These are phyloP conservation scores for Forficula auricularia DNA, from an alignment of 1,140 invertebrate species.

Conservation along the genomic window DNA sequence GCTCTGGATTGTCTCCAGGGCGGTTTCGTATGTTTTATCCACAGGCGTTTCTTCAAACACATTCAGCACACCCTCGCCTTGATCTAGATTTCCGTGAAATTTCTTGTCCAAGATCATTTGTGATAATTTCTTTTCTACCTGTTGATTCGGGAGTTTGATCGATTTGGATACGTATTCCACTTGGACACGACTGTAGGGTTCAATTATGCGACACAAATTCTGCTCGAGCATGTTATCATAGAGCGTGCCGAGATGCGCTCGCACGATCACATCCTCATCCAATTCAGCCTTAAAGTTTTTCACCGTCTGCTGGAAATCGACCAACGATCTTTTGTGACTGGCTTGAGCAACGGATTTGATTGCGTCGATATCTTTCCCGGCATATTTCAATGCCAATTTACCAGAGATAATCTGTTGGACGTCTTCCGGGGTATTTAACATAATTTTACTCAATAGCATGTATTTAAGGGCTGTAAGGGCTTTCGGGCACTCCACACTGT, in stretches of 20 bases:
- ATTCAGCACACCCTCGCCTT: conserved; percentile 91
- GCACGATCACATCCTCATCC: conserved; percentile 89
- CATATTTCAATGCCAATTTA: conserved; percentile 92
- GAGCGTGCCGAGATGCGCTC: conserved; percentile 86
- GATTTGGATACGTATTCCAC: conserved; percentile 64
- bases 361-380: conserved; percentile 86
- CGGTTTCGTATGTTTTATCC: conserved; percentile 94
- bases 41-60: conserved; percentile 89
- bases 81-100: conserved; percentile 89
- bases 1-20: conserved; percentile 90
- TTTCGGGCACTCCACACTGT: conserved; percentile 82
- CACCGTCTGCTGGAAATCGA: conserved; percentile 82
- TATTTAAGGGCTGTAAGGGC: conserved; percentile 91
- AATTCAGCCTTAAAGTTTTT: conserved; percentile 76
- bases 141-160: conserved; percentile 73
- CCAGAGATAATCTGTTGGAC: conserved; percentile 89
- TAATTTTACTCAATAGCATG: conserved; percentile 97
- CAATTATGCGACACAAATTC: conserved; percentile 94
- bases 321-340: conserved; percentile 86
- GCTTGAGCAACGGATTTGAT: conserved; percentile 94
- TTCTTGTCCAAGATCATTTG: conserved; percentile 99
- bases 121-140: conserved; percentile 96
- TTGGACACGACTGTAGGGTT: conserved; percentile 90
- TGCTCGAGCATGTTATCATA: conserved; percentile 99
- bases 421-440: conserved; percentile 90